phyloP scores from a whole-genome alignment of 2,888 invertebrate genomes.

The Protodeltote pygarga region DNA sequence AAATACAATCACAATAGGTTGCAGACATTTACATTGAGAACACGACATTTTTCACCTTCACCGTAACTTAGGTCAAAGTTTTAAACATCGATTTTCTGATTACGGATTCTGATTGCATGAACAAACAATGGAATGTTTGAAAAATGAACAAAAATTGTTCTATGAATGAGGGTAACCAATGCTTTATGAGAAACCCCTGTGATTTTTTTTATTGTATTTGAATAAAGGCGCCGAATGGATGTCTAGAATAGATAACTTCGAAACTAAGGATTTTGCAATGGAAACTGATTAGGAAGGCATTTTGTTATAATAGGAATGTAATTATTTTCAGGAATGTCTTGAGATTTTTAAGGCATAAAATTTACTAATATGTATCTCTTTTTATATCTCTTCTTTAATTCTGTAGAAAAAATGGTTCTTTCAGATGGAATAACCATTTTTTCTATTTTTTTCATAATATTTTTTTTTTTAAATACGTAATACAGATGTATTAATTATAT shows the following conservation, averaged over 20 bases:
- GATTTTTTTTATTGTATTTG: constrained; percentile 20
- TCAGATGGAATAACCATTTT: too few relatives aligned
- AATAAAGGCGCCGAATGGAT: constrained; percentile 35
- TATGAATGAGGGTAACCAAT: constrained; percentile 23
- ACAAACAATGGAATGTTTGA: constrained; percentile 22
- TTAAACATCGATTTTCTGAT: constrained; percentile 36
- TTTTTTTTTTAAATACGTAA: too few relatives aligned
- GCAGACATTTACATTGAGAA: constrained; percentile 24
- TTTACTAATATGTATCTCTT: too few relatives aligned
- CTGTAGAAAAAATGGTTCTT: neutral
- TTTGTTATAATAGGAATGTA: constrained; percentile 19
- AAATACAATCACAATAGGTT: constrained; percentile 7
- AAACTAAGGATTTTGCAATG: constrained; percentile 23
- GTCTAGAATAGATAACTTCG: constrained; percentile 36
- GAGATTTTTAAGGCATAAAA: constrained; percentile 15
- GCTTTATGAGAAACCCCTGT: constrained; percentile 20
- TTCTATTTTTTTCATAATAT: too few relatives aligned
- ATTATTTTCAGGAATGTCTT: constrained; percentile 5
- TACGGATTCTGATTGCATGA: constrained; percentile 34
- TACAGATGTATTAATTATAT: too few relatives aligned
- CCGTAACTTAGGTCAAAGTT: constrained; percentile 21
- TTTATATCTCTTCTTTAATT: too few relatives aligned
- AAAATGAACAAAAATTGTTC: constrained; percentile 22
- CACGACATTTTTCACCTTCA: constrained; percentile 33
- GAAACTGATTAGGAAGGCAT: constrained; percentile 21